phyloP scores from a whole-genome alignment of 2,113 vertebrate species.

The Atherinomorus stipes region DNA sequence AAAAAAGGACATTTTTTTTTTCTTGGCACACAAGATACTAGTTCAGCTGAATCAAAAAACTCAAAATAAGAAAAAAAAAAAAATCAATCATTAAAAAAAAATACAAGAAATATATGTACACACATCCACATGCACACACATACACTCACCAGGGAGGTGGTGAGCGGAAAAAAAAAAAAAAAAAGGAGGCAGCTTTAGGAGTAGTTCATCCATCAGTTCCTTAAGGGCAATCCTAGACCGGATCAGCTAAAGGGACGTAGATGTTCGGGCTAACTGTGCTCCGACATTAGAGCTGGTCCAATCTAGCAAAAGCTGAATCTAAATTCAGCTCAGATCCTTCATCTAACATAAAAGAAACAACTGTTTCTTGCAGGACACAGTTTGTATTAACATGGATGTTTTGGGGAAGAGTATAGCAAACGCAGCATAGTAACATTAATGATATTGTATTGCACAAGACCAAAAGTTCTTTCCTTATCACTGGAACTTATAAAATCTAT shows the following conservation, averaged over 20 bases:
- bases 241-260: neutral
- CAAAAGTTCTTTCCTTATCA: slow-evolving; percentile 54
- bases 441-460: slow-evolving; percentile 64
- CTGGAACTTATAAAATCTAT: slow-evolving; percentile 29
- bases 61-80: neutral
- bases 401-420: slow-evolving; percentile 30
- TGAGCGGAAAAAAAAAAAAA: slow-evolving; percentile 4
- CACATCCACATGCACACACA: slow-evolving; percentile 17
- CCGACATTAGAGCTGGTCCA: neutral
- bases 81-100: slow-evolving; percentile 27
- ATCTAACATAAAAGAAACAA: slow-evolving; percentile 30
- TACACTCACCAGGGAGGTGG: slow-evolving; percentile 41
- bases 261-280: neutral
- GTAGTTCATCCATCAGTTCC: slow-evolving; percentile 37
- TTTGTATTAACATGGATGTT: slow-evolving; percentile 21
- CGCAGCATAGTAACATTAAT: slow-evolving; percentile 26
- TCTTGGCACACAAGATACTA: slow-evolving; percentile 52
- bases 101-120: slow-evolving; percentile 43
- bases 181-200: slow-evolving; percentile 31
- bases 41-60: slow-evolving; percentile 40
- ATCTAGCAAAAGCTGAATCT: neutral
- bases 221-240: neutral
- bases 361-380: neutral
- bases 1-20: slow-evolving; percentile 28
- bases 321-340: slow-evolving; percentile 44